Evolutionary conservation across 2,888 invertebrate genomes (phyloP).

Genomic region (Muscina levida): DNA sequence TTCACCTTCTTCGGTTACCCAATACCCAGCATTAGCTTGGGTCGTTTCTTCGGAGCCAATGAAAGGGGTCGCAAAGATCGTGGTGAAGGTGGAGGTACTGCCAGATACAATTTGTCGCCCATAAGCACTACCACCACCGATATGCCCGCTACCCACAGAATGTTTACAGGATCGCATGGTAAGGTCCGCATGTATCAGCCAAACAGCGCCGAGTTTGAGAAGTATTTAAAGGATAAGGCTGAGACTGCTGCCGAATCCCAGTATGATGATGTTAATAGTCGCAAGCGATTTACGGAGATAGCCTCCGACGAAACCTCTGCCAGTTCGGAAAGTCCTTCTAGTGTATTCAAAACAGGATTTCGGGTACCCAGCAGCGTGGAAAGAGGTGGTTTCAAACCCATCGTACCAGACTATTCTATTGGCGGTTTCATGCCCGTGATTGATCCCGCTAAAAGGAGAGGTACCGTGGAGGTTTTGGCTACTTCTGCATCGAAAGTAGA

Average conservation of each 20-base stretch:
- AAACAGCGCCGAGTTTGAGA: slow-evolving; percentile 78
- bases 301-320: slow-evolving; percentile 73
- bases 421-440: slow-evolving; percentile 88
- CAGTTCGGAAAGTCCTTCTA: slow-evolving; percentile 74
- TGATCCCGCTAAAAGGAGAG: slow-evolving; percentile 74
- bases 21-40: slow-evolving; percentile 86
- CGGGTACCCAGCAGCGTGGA: slow-evolving; percentile 82
- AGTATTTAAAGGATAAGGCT: slow-evolving; percentile 74
- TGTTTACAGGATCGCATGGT: slow-evolving; percentile 71
- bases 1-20: slow-evolving; percentile 94
- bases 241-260: slow-evolving; percentile 62
- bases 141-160: slow-evolving; percentile 76
- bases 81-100: slow-evolving; percentile 67
- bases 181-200: slow-evolving; percentile 79
- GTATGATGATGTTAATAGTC: slow-evolving; percentile 68
- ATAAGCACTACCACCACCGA: slow-evolving; percentile 36
- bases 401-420: slow-evolving; percentile 84
- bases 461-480: slow-evolving; percentile 71
- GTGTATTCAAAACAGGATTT: slow-evolving; percentile 76
- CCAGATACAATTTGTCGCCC: not conserved
- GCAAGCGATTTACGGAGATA: slow-evolving; percentile 70
- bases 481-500: slow-evolving; percentile 54
- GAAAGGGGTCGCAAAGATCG: slow-evolving; percentile 77
- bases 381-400: slow-evolving; percentile 88
- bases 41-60: slow-evolving; percentile 83